These are phyloP conservation scores for Nibea coibor DNA, from an alignment of 2,113 vertebrate genomes.

Conservation along the genomic window DNA sequence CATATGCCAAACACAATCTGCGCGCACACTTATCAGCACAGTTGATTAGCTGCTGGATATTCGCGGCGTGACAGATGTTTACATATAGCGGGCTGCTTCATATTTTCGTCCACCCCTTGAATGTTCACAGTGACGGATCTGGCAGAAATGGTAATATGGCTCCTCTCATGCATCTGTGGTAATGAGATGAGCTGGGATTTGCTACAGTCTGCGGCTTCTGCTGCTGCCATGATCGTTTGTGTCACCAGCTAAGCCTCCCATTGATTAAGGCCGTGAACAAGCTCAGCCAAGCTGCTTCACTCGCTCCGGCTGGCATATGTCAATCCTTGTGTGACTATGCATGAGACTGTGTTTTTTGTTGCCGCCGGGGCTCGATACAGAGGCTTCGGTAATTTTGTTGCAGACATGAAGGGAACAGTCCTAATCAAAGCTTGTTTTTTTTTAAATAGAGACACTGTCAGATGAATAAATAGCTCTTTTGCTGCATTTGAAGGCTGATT, in stretches of 20 bases:
- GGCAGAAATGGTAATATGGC: slow-evolving; percentile 61
- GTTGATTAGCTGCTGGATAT: slow-evolving; percentile 57
- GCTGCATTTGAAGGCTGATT: slow-evolving; percentile 29
- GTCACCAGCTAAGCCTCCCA: slow-evolving; percentile 74
- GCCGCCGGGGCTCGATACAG: slow-evolving; percentile 12
- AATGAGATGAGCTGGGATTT: slow-evolving; percentile 78
- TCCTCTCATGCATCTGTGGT: slow-evolving; percentile 67
- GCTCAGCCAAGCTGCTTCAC: slow-evolving; percentile 65
- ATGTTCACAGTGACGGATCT: slow-evolving; percentile 58
- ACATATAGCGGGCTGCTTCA: slow-evolving; percentile 38
- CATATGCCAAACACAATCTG: slow-evolving; percentile 53
- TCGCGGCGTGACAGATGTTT: slow-evolving; percentile 64
- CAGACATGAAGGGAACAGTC: slow-evolving; percentile 35
- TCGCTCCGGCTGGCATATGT: slow-evolving; percentile 73
- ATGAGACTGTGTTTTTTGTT: slow-evolving; percentile 40
- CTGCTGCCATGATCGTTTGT: slow-evolving; percentile 67
- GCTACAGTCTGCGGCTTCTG: slow-evolving; percentile 70
- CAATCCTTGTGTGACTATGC: slow-evolving; percentile 64
- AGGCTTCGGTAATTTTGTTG: slow-evolving; percentile 37
- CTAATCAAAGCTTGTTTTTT: slow-evolving; percentile 47
- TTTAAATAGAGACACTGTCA: slow-evolving; percentile 24
- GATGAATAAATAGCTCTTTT: slow-evolving; percentile 44
- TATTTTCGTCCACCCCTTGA: slow-evolving; percentile 35
- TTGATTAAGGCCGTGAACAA: slow-evolving; percentile 73
- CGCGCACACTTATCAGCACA: slow-evolving; percentile 31